Percentiles rank a stretch among this genome's conserved stretches.
Conservation (phyloP, 2,797 vertebrate genomes). For the Anas flavirostris region DNA sequence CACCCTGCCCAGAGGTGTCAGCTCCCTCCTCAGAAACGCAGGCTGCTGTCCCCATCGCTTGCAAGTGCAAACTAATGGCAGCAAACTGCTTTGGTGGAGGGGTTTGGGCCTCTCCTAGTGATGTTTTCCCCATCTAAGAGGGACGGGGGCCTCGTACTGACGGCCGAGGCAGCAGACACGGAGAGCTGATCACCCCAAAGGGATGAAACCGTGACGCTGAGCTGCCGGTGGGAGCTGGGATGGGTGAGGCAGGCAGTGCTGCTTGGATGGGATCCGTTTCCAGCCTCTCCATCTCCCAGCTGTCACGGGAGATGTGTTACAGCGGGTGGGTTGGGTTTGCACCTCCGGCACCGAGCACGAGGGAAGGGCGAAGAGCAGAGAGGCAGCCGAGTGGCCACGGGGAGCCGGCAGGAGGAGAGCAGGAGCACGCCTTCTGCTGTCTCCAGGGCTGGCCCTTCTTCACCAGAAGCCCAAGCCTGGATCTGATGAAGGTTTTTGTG, state of each 20-base stretch:
- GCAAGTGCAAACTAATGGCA: not conserved
- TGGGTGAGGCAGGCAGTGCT: constrained; percentile 46
- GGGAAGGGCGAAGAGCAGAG: constrained; percentile 40
- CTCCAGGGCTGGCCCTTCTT: not conserved
- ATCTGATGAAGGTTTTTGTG: constrained; percentile 22
- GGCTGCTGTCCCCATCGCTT: accelerated
- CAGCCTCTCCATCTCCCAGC: constrained; percentile 67
- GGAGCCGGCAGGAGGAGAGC: not conserved
- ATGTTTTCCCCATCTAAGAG: not conserved
- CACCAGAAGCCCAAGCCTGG: not conserved
- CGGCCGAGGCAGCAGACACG: accelerated
- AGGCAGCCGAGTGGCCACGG: not conserved
- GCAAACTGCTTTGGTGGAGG: not conserved
- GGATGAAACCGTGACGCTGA: accelerated
- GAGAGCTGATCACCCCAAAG: not conserved
- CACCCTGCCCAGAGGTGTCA: not conserved
- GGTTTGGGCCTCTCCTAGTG: not conserved
- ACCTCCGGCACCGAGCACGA: constrained; percentile 50
- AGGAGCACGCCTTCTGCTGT: not conserved
- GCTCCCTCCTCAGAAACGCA: not conserved
- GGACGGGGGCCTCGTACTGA: accelerated
- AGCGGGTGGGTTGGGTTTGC: constrained; percentile 46
- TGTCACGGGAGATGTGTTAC: constrained; percentile 63
- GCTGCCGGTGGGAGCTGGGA: constrained; percentile 10
- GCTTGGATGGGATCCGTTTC: constrained; percentile 52